Percentiles rank a stretch among this genome's conserved stretches.
Conservation (phyloP, 1,140 invertebrate genomes). For the Leptinotarsa defecta region DNA sequence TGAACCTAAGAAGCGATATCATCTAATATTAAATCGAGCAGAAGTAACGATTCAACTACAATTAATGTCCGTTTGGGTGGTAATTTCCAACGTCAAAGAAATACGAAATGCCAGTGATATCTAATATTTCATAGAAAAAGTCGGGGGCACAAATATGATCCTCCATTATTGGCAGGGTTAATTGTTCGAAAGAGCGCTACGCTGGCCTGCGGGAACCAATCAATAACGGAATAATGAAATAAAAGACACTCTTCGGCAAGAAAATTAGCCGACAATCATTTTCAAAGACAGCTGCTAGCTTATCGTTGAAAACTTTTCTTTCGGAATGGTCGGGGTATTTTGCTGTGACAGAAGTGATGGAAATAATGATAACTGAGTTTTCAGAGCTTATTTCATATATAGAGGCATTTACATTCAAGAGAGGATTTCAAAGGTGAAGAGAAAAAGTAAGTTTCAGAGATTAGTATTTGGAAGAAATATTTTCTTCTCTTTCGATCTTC, state of each 20-base stretch:
- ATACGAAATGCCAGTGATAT: slow-evolving; percentile 28
- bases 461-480: too few species aligned
- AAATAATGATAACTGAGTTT: too few species aligned
- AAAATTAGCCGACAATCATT: slow-evolving; percentile 49
- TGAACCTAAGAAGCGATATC: slow-evolving; percentile 5
- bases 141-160: slow-evolving; percentile 43
- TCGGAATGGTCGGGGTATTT: background rate
- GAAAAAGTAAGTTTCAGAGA: too few species aligned
- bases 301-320: slow-evolving; percentile 15
- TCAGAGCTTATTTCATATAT: too few species aligned
- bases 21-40: slow-evolving; percentile 24
- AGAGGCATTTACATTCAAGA: too few species aligned
- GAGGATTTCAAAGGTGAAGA: too few species aligned
- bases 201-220: slow-evolving; percentile 38
- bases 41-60: slow-evolving; percentile 22
- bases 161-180: slow-evolving; percentile 46
- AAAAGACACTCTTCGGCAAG: slow-evolving; percentile 46
- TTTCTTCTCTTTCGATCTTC: too few species aligned
- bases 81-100: slow-evolving; percentile 31
- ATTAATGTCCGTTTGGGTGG: slow-evolving; percentile 26
- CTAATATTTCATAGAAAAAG: slow-evolving; percentile 37
- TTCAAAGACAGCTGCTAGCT: slow-evolving; percentile 43
- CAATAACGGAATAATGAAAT: slow-evolving; percentile 54
- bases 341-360: too few species aligned
- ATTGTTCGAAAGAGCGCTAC: slow-evolving; percentile 45